Evolutionary conservation across 1,140 invertebrate species (phyloP).

Genomic region (Macrosteles quadrilineatus): DNA sequence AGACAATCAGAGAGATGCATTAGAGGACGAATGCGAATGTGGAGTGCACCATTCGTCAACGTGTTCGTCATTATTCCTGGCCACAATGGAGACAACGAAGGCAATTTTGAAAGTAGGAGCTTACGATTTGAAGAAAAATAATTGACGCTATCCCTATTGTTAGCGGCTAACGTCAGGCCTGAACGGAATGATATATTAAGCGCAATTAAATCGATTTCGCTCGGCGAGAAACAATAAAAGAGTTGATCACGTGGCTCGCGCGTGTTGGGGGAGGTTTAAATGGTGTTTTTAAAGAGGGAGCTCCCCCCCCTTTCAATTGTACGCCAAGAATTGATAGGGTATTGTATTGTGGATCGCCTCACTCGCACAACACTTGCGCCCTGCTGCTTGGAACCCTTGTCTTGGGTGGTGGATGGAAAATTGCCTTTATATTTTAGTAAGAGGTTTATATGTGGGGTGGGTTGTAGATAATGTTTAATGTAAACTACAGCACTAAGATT

Average conservation of each 20-base stretch:
- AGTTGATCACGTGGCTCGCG: not conserved
- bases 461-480: too few species aligned
- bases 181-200: slow-evolving; percentile 11
- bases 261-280: slow-evolving; percentile 18
- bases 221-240: not conserved
- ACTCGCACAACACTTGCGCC: not conserved
- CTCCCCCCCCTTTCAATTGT: not conserved
- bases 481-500: too few species aligned
- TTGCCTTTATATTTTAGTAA: too few species aligned
- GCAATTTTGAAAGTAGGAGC: not conserved
- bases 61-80: not conserved
- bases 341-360: not conserved
- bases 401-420: too few species aligned
- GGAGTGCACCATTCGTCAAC: too few species aligned
- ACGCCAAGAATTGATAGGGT: slow-evolving; percentile 7
- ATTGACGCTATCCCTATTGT: slow-evolving; percentile 4
- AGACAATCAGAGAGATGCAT: too few species aligned
- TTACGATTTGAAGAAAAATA: slow-evolving; percentile 6
- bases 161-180: not conserved
- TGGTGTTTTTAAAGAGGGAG: slow-evolving; percentile 13
- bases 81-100: slow-evolving; percentile 4
- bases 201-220: slow-evolving; percentile 4
- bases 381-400: not conserved
- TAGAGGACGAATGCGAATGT: too few species aligned
- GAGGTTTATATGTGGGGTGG: too few species aligned